phyloP scores from a whole-genome alignment of 64 coral and sea anemone species.

The Porites australiensis region DNA sequence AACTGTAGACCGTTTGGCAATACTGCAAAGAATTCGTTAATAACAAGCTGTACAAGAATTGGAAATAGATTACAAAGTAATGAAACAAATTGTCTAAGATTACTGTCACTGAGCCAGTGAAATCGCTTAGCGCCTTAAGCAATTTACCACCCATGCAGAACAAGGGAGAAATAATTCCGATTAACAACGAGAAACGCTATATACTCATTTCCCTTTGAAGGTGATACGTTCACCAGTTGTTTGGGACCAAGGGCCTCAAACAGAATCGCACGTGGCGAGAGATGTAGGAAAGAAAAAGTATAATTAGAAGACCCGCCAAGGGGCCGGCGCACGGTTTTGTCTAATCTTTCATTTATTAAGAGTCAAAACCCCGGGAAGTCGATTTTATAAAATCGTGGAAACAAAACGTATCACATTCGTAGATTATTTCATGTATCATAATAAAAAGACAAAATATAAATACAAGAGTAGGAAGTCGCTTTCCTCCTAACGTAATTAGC shows the following conservation, averaged over 20 bases:
- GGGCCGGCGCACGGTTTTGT: not conserved
- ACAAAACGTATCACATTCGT: conserved; percentile 58
- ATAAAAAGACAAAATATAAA: conserved; percentile 55
- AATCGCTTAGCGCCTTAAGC: not conserved
- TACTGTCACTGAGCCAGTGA: not conserved
- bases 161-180: not conserved
- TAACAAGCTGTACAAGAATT: not conserved
- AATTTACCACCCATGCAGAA: conserved; percentile 7
- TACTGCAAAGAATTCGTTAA: conserved; percentile 1
- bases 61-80: conserved; percentile 39
- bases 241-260: not conserved
- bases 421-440: conserved; percentile 66
- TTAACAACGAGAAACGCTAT: not conserved
- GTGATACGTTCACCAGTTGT: not conserved
- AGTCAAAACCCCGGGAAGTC: conserved; percentile 45
- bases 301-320: conserved; percentile 25
- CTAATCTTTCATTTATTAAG: conserved; percentile 19
- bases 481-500: conserved; percentile 49
- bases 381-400: conserved; percentile 44
- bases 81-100: conserved; percentile 51
- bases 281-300: conserved; percentile 16
- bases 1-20: conserved; percentile 11
- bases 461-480: conserved; percentile 1
- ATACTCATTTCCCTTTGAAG: not conserved
- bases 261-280: conserved; percentile 29